Base-by-base conservation (phyloP, 1,140 invertebrate genomes). In the Calephelis nemesis region DNA sequence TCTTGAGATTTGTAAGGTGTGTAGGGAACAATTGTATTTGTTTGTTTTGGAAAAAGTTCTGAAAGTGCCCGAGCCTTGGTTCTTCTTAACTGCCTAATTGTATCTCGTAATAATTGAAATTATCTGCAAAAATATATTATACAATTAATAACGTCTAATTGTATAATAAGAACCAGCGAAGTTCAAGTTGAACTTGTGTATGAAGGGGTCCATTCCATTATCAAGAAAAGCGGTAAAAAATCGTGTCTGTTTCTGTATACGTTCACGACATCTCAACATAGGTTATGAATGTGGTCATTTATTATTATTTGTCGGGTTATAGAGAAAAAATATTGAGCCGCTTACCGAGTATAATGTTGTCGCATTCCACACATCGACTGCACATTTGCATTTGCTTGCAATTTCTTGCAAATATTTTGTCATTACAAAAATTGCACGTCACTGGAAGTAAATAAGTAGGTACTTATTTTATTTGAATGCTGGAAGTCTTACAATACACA, bases 61-160 rank as follows among this genome's bases (percentile, higher is more conserved):
- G 63, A 71, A 67, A 71, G 69, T 71, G 68, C 40, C 71, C 69
- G 62, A 71, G 74, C 71, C 62, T 73, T 73, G 66, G 68, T 73
- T 72, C 45, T 72, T 72, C 66, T 70, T 75, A 72, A 66, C 70
- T 70, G 73, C 68, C 73, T 71, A 62, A 67, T 69, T 71, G 68
- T 74, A 72, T 75, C 65, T 72, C 70, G 68, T 70, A 75, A 68
- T 72, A 75, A 72, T 68, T 72, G 66, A 71, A 74, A 72, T 72
- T 72, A 72, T 68, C 47, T n/a, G n/a, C n/a, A n/a, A n/a, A n/a
- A n/a, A n/a, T 7, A 66, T 81, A 15, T 86, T 91, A 68, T 66
- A 71, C 62, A 74, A 69, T 74, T 69, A 71, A 71, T 73, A 69
- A 48, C 10, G 10, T 48, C 9, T 48, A 48, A 64, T 64, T 67